Percentiles rank a stretch among this genome's conserved stretches.
Conservation (phyloP, 35 echinoderm and acorn worm species). For the Eucidaris tribuloides region DNA sequence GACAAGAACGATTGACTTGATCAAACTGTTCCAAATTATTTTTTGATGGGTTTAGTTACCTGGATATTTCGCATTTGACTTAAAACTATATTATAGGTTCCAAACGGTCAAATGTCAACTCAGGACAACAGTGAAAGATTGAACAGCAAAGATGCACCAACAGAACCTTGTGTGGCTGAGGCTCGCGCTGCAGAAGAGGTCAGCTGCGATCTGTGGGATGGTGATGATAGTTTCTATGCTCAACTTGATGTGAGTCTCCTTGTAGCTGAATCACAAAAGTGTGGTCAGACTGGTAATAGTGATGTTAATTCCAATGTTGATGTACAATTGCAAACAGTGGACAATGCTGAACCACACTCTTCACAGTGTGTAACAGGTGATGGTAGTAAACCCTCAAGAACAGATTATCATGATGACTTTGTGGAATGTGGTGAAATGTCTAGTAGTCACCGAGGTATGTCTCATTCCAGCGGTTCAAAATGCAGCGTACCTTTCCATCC, state of each 20-base stretch:
- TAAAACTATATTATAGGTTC: too few relatives aligned
- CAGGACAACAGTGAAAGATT: too few relatives aligned
- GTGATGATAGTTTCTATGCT: slow-evolving; percentile 35
- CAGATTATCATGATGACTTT: background rate
- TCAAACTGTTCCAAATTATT: too few relatives aligned
- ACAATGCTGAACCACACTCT: background rate
- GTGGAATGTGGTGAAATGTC: background rate
- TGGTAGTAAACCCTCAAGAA: too few relatives aligned
- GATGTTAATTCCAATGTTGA: background rate
- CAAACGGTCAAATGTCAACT: too few relatives aligned
- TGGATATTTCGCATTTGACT: too few relatives aligned
- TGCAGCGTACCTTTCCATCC: background rate
- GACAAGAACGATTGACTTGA: too few relatives aligned
- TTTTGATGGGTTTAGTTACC: too few relatives aligned
- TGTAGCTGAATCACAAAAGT: slow-evolving; percentile 20
- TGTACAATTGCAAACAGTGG: background rate
- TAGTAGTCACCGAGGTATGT: background rate
- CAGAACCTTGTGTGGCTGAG: background rate
- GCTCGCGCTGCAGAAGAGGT: background rate
- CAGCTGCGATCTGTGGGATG: slow-evolving; percentile 23
- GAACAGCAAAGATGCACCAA: background rate
- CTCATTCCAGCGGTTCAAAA: background rate
- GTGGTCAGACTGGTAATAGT: background rate
- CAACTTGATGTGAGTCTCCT: slow-evolving; percentile 33
- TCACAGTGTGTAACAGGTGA: background rate